phyloP scores from a whole-genome alignment of 2,797 vertebrate species.

The Smutsia gigantea region DNA sequence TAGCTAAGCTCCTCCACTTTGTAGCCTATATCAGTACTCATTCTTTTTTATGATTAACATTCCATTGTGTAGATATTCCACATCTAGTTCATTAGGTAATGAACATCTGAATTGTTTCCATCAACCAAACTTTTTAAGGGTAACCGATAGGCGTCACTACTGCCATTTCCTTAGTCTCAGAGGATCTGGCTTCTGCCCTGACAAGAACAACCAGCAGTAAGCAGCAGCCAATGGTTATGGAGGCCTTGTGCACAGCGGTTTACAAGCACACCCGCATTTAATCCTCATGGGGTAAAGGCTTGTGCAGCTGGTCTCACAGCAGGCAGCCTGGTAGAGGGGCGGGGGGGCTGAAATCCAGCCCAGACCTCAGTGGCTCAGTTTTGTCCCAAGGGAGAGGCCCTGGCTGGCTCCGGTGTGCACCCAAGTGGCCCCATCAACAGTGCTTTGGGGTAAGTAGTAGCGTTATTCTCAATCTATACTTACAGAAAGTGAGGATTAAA shows the following conservation, averaged over 20 bases:
- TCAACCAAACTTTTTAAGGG: neutral
- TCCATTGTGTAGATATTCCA: neutral
- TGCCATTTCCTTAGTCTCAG: neutral
- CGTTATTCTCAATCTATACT: neutral
- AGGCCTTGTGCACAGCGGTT: neutral
- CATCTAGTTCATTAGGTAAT: neutral
- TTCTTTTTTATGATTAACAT: neutral
- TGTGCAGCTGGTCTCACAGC: neutral
- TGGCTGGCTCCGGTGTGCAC: too few relatives aligned
- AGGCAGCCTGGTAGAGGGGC: neutral
- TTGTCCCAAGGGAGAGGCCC: neutral
- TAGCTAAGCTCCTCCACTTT: neutral
- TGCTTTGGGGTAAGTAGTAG: neutral
- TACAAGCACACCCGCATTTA: neutral
- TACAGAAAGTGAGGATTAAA: neutral
- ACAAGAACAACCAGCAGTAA: neutral
- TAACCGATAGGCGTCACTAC: neutral
- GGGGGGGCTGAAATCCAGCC: neutral
- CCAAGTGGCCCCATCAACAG: neutral
- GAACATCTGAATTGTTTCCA: neutral
- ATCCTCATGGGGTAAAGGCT: neutral
- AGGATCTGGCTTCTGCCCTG: neutral
- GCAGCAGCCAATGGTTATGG: neutral
- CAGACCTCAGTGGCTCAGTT: neutral
- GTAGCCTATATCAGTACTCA: neutral